Evolutionary conservation across 2,113 vertebrate genomes (phyloP), one percentile per base, ranked within the genome.

Genomic region (Oncorhynchus clarkii): DNA sequence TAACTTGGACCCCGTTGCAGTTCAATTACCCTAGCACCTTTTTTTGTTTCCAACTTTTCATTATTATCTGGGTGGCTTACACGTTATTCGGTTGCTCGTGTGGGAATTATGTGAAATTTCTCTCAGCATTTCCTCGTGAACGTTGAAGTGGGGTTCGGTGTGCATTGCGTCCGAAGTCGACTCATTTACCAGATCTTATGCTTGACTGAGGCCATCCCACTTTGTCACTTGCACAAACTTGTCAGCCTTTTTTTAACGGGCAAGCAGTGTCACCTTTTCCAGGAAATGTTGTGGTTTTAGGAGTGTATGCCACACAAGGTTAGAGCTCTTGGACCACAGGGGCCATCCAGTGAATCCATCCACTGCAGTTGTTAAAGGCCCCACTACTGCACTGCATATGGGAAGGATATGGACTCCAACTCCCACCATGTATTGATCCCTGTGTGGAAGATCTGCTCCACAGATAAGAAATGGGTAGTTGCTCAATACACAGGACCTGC

Each of bases 171-270:
- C 76, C 6, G 76, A 83, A 70, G 65, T 82, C 45, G 1, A 72
- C 76, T 31, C 54, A 31, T 26, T 72, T 34, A 49, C 39, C 22
- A 73, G 22, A 16, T 48, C 66, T 71, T n/a, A 45, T 34, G 8
- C 24, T 12, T 18, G 2, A 1, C 12, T 59, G 14, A 51, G 14
- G 49, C 80, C 70, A 76, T 66, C 67, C 11, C 49, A 49, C 76
- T 84, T 78, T 90, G 87, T 90, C 89, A 89, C 88, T 76, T 91
- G 89, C 83, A 87, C 80, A 79, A 87, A 91, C 91, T 87, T 93
- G 89, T 77, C 48, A 70, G 51, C 27, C 59, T 75, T 80, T 70
- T 70, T 77, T 14, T 2, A 14, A 72, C 74, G 60, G 78, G 69
- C 67, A 73, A 20, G 54, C 14, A 67, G 31, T 89, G 89, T 89